Evolutionary conservation across 2,797 vertebrate species (phyloP).

Genomic region (Schizopygopsis pylzovi): DNA sequence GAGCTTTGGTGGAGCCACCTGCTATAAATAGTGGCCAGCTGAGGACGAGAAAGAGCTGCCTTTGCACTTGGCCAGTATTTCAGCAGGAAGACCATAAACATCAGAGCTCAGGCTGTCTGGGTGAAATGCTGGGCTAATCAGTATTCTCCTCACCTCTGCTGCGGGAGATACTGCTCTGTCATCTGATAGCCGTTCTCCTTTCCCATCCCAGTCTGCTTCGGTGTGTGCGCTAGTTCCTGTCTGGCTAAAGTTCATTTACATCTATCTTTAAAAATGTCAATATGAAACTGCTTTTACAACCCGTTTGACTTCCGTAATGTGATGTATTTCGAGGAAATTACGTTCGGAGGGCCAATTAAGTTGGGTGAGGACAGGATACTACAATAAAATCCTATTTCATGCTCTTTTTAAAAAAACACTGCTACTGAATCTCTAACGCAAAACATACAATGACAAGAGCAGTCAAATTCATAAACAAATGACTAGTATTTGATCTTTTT

Average conservation of each 20-base stretch:
- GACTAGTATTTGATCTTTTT: not conserved
- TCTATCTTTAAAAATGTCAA: not conserved
- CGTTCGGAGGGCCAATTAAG: not conserved
- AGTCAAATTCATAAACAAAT: not conserved
- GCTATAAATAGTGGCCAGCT: conserved; percentile 60
- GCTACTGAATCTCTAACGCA: not conserved
- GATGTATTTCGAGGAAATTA: conserved; percentile 15
- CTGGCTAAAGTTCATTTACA: conserved; percentile 25
- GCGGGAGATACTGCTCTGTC: conserved; percentile 27
- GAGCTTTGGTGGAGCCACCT: conserved; percentile 31
- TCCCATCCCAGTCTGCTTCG: not conserved
- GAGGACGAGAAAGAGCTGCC: conserved; percentile 58
- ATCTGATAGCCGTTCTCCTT: conserved; percentile 51
- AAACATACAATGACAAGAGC: not conserved
- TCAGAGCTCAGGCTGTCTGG: conserved; percentile 40
- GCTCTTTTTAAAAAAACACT: not conserved
- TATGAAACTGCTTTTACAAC: not conserved
- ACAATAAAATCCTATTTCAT: not conserved
- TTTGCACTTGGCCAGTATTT: conserved; percentile 58
- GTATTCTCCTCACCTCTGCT: conserved; percentile 48
- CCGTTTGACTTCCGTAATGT: not conserved
- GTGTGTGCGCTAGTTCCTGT: conserved; percentile 21
- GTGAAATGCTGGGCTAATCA: conserved; percentile 53
- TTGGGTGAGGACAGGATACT: not conserved
- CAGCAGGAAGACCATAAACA: conserved; percentile 50